Conservation (phyloP, 2,797 vertebrate species). For the Kryptolebias ocellatus region DNA sequence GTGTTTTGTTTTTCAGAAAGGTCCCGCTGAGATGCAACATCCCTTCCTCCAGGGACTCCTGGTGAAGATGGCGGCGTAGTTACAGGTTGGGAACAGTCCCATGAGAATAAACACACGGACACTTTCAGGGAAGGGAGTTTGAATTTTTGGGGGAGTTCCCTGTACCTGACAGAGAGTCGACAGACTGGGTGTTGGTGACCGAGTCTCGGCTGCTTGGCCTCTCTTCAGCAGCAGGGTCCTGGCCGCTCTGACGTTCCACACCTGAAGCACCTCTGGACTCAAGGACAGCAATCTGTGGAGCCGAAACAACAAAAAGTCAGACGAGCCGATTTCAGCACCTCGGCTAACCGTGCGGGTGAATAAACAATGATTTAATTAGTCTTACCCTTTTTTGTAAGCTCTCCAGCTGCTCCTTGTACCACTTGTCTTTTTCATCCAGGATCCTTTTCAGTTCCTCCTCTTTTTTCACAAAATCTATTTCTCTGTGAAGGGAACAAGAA, state of each 20-base stretch:
- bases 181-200: constrained; percentile 70
- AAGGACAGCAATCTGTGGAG: constrained; percentile 80
- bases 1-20: too few relatives aligned
- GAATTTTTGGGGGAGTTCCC: too few relatives aligned
- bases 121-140: too few relatives aligned
- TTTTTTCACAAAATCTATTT: constrained; percentile 90
- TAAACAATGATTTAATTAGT: constrained; percentile 8
- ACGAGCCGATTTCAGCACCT: constrained; percentile 21
- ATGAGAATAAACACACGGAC: too few relatives aligned
- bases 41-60: too few relatives aligned
- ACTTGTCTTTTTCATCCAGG: constrained; percentile 87
- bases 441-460: constrained; percentile 87
- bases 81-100: too few relatives aligned
- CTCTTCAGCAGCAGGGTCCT: constrained; percentile 54
- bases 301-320: constrained; percentile 36
- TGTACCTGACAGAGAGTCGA: constrained; percentile 75
- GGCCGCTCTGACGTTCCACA: constrained; percentile 31
- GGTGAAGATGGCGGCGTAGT: too few relatives aligned
- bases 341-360: neutral
- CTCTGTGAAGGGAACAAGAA: constrained; percentile 78
- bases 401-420: constrained; percentile 85
- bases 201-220: constrained; percentile 52
- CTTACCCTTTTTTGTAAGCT: constrained; percentile 85
- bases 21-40: too few relatives aligned
- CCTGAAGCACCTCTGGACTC: constrained; percentile 76